Conservation (phyloP, 2,888 invertebrate genomes). For the Hemaris fuciformis region DNA sequence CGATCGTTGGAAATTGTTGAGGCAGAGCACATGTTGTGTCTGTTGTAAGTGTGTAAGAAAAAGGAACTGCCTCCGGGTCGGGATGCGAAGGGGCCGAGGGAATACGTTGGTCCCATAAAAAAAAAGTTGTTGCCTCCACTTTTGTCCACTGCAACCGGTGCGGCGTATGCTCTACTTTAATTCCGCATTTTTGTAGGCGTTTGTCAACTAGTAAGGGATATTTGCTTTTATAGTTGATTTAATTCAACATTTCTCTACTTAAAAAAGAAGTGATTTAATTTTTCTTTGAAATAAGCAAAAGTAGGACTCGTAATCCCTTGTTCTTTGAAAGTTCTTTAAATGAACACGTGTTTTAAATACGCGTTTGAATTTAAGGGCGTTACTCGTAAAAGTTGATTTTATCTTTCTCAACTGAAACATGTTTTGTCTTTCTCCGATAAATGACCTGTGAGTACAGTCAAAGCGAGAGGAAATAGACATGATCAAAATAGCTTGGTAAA, state of each 20-base stretch:
- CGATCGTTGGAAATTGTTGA: conserved; percentile 23
- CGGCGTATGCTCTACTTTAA: conserved; percentile 62
- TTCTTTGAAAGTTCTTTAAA: too few relatives aligned
- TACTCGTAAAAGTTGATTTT: neutral
- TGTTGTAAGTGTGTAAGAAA: conserved; percentile 60
- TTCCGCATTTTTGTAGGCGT: neutral
- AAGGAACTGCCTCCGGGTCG: conserved; percentile 64
- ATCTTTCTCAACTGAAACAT: neutral
- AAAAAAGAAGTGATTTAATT: too few relatives aligned
- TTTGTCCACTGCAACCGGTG: conserved; percentile 43
- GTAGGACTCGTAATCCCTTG: too few relatives aligned
- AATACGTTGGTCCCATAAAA: conserved; percentile 68
- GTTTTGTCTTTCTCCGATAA: too few relatives aligned
- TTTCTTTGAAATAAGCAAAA: too few relatives aligned
- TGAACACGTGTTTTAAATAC: too few relatives aligned
- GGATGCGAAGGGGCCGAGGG: conserved; percentile 67
- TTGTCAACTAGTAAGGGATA: neutral
- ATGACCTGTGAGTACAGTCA: too few relatives aligned
- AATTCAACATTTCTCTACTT: neutral
- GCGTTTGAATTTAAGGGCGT: neutral
- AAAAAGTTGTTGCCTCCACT: conserved; percentile 72
- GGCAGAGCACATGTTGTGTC: conserved; percentile 59
- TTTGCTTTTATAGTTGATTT: neutral
- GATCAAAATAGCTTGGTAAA: too few relatives aligned
- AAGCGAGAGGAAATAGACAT: too few relatives aligned